Conservation (phyloP, 2,797 vertebrate species). For the Rallus crepitans region DNA sequence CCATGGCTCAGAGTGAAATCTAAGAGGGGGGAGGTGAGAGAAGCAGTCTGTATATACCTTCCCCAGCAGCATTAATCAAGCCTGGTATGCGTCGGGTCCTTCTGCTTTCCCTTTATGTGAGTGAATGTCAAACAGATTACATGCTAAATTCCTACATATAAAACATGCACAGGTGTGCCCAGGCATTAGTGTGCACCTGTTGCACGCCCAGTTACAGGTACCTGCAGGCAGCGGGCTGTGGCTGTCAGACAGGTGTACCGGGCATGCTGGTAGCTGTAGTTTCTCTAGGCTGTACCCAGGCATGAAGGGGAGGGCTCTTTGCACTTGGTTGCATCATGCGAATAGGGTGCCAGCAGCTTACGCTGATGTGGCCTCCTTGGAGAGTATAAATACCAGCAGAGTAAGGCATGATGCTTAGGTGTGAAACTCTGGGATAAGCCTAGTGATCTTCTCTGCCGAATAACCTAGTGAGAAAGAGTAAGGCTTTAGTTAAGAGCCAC, state of each 20-base stretch:
- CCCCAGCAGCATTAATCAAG: neutral
- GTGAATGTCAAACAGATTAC: neutral
- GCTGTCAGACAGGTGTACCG: fast-evolving
- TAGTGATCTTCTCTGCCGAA: neutral
- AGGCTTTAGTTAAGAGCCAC: neutral
- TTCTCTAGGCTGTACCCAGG: neutral
- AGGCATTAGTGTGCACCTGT: neutral
- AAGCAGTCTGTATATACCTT: neutral
- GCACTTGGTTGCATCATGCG: constrained; percentile 7
- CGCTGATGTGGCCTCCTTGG: neutral
- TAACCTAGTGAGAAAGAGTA: neutral
- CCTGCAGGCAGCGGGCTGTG: neutral
- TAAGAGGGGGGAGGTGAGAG: neutral
- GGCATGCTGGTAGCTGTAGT: neutral
- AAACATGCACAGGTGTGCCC: fast-evolving
- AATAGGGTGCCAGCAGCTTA: neutral
- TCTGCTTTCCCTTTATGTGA: neutral
- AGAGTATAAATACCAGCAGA: neutral
- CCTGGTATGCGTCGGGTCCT: neutral
- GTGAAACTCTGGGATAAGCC: neutral
- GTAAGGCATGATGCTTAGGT: neutral
- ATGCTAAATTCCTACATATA: fast-evolving
- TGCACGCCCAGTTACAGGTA: neutral
- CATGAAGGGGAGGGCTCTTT: neutral
- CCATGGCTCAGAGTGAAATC: neutral